Conservation (phyloP, 2,797 vertebrate genomes). For the Enteromius viviparus region DNA sequence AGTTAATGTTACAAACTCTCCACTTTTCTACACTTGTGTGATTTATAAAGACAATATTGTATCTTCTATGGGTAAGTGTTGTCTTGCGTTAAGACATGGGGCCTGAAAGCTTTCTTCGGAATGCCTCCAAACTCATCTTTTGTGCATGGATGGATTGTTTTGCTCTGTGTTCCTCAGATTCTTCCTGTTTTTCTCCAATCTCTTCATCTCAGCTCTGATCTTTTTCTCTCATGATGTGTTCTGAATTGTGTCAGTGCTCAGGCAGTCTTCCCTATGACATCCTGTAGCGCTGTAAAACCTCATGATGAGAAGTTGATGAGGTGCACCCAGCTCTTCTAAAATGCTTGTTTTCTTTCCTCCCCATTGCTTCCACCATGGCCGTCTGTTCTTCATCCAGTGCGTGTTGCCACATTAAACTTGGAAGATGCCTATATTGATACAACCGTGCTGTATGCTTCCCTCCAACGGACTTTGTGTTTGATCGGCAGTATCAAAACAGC, state of each 20-base stretch:
- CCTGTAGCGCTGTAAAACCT: conserved; percentile 14
- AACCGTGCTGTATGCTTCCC: background rate
- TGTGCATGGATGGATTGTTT: background rate
- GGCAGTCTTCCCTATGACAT: conserved; percentile 5
- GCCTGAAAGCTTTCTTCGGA: background rate
- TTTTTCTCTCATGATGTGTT: background rate
- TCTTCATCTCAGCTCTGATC: conserved; percentile 5
- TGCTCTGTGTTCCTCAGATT: background rate
- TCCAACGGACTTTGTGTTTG: background rate
- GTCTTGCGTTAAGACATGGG: background rate
- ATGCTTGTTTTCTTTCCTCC: conserved; percentile 36
- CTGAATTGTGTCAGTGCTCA: background rate
- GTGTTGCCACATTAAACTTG: conserved; percentile 15
- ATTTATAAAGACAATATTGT: background rate
- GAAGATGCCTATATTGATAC: conserved; percentile 10
- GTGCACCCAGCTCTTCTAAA: conserved; percentile 6
- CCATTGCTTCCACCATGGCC: background rate
- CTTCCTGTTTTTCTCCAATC: background rate
- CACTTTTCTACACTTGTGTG: background rate
- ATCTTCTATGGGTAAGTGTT: background rate
- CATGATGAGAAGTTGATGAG: conserved; percentile 26
- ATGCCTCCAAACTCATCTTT: background rate
- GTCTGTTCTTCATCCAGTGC: conserved; percentile 21
- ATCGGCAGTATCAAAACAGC: background rate
- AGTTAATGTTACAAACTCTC: background rate